phyloP scores from a whole-genome alignment of 2,797 vertebrate genomes.

The Sebastes cheni region DNA sequence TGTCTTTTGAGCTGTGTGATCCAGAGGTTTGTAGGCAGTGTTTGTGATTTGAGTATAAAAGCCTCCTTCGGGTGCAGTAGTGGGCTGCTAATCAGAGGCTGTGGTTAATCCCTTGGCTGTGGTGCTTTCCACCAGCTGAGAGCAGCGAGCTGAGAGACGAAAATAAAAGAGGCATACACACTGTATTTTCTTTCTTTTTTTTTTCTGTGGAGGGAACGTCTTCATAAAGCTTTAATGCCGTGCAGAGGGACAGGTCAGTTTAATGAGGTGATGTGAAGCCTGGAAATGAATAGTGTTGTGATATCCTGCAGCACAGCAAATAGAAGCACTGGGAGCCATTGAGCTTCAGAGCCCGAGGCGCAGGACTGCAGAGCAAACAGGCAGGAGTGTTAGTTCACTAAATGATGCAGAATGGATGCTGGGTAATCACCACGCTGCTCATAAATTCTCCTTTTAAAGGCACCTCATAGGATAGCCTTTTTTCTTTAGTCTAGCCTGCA shows the following conservation, averaged over 20 bases:
- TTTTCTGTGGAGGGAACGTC: slow-evolving; percentile 12
- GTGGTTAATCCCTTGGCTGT: slow-evolving; percentile 72
- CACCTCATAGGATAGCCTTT: slow-evolving; percentile 19
- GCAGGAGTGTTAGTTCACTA: slow-evolving; percentile 57
- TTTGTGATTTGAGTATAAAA: slow-evolving; percentile 43
- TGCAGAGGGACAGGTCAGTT: slow-evolving; percentile 63
- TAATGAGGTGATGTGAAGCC: slow-evolving; percentile 72
- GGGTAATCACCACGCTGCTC: slow-evolving; percentile 59
- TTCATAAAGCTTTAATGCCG: slow-evolving; percentile 49
- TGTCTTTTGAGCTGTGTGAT: slow-evolving; percentile 10
- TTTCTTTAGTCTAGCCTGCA: slow-evolving; percentile 1
- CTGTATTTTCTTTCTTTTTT: background rate
- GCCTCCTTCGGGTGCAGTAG: slow-evolving; percentile 51
- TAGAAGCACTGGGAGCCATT: slow-evolving; percentile 70
- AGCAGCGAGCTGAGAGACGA: slow-evolving; percentile 51
- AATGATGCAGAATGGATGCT: slow-evolving; percentile 69
- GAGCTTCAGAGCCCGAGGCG: slow-evolving; percentile 53
- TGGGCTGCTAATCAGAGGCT: slow-evolving; percentile 74
- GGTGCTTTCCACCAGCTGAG: slow-evolving; percentile 70
- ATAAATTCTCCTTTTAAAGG: slow-evolving; percentile 45
- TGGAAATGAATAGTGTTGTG: slow-evolving; percentile 68
- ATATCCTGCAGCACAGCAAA: slow-evolving; percentile 69
- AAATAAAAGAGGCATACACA: slow-evolving; percentile 1
- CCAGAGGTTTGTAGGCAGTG: slow-evolving; percentile 22
- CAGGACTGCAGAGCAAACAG: slow-evolving; percentile 64